Evolutionary conservation across 2,888 invertebrate genomes (phyloP), one percentile per base, ranked within the genome.

Genomic region (Euzetes globulus): DNA sequence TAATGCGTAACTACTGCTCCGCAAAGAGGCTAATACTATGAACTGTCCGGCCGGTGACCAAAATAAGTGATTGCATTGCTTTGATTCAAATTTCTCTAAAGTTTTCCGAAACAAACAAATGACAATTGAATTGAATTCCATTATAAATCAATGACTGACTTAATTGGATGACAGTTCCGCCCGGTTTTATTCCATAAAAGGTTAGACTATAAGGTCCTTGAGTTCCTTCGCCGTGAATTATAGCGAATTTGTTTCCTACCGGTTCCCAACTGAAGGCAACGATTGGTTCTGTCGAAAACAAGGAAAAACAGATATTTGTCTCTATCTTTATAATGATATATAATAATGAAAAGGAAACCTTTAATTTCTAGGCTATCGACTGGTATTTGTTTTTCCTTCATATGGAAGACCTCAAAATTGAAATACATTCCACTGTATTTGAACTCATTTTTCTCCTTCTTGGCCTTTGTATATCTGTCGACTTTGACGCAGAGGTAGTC

Each of bases 351-450:
- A n/a, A n/a, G n/a, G n/a, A 73, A 77, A 80, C 80, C 84, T 82
- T 98, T 95, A 77, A 95, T 91, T 84, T 98, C 98, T 1, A 98
- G 91, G 15, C 93, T 94, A 82, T 99, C 98, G 0, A 99, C 96
- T 0, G 99, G 98, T 79, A 98, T 92, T 82, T 94, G 91, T 81
- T 97, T 97, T 81, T 98, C 96, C 73, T 94, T 87, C 90, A 99
- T 94, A 81, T 98, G 95, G 86, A 99, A 99, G 79, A 99, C 92
- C 85, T 99, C 99, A 84, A 99, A 95, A 83, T 97, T 98, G 84
- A 93, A 96, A 80, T 94, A 95, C 89, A 96, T 92, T 78, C 97
- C 88, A 68, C 92, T 90, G 84, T 96, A 98, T 83, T 97, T 97
- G 73, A 89, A 88, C 79, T 96, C 94, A 81, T 97, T 96, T 73